Evolutionary conservation across 2,797 vertebrate species (phyloP).

Genomic region (Characodon lateralis): DNA sequence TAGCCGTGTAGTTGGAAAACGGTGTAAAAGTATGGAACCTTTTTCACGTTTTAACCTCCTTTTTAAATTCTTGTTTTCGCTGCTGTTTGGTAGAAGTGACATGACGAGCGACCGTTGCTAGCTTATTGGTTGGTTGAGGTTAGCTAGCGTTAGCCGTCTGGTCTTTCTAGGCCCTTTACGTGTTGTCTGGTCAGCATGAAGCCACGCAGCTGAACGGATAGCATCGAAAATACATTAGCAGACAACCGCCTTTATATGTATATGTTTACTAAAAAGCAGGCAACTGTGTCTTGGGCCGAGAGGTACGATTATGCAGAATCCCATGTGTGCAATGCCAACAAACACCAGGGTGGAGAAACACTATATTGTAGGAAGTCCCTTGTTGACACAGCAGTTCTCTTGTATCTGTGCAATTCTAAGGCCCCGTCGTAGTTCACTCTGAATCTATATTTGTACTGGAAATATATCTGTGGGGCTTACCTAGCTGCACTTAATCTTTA

Average conservation of each 20-base stretch:
- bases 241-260: neutral
- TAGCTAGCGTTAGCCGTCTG: slow-evolving; percentile 57
- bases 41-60: neutral
- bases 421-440: slow-evolving; percentile 39
- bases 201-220: slow-evolving; percentile 43
- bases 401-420: slow-evolving; percentile 11
- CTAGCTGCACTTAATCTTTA: neutral
- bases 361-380: slow-evolving; percentile 42
- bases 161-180: slow-evolving; percentile 71
- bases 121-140: slow-evolving; percentile 33
- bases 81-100: neutral
- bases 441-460: slow-evolving; percentile 14
- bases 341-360: slow-evolving; percentile 36
- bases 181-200: slow-evolving; percentile 59
- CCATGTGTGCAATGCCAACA: slow-evolving; percentile 12
- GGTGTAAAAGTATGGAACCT: neutral
- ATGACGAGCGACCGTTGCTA: too few relatives aligned
- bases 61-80: neutral
- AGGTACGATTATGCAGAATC: slow-evolving; percentile 15
- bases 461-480: neutral
- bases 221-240: neutral
- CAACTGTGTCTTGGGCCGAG: neutral
- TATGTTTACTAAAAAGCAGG: neutral
- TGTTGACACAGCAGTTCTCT: slow-evolving; percentile 64
- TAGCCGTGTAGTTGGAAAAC: slow-evolving; percentile 10